Conservation (phyloP, 2,888 invertebrate species). For the Drosophila stalkeri region DNA sequence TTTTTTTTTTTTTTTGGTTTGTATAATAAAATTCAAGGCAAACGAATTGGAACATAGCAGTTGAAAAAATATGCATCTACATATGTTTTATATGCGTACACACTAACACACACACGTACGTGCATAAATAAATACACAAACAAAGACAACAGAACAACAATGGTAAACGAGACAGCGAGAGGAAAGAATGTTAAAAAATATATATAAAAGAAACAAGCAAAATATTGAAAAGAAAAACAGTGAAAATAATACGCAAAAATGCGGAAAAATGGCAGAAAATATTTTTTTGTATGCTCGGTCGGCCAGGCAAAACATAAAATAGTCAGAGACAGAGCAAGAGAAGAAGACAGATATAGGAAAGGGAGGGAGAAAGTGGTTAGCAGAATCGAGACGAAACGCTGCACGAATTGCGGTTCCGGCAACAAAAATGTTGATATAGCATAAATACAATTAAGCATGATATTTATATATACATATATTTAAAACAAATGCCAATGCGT, state of each 20-base stretch:
- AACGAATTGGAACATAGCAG: slow-evolving; percentile 73
- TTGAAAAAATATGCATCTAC: slow-evolving; percentile 65
- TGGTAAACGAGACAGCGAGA: slow-evolving; percentile 30
- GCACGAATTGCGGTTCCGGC: neutral
- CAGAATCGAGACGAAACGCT: neutral
- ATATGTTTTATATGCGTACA: slow-evolving; percentile 42
- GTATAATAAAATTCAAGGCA: slow-evolving; percentile 76
- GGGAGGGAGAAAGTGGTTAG: slow-evolving; percentile 17
- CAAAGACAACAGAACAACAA: slow-evolving; percentile 51
- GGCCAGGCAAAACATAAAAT: slow-evolving; percentile 44
- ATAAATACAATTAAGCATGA: slow-evolving; percentile 46
- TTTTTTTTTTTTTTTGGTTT: slow-evolving; percentile 48
- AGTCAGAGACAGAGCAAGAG: slow-evolving; percentile 3
- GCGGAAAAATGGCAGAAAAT: slow-evolving; percentile 63
- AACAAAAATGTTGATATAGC: slow-evolving; percentile 29
- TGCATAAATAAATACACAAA: slow-evolving; percentile 67
- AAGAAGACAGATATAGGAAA: no score
- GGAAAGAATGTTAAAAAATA: slow-evolving; percentile 54
- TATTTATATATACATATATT: slow-evolving; percentile 13
- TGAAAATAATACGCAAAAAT: slow-evolving; percentile 75
- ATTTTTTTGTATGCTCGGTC: slow-evolving; percentile 50
- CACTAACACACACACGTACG: slow-evolving; percentile 4
- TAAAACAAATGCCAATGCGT: slow-evolving; percentile 19
- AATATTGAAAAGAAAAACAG: slow-evolving; percentile 40
- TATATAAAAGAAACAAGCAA: neutral